phyloP scores from a whole-genome alignment of 2,113 vertebrate genomes.

The Mus musculus region DNA sequence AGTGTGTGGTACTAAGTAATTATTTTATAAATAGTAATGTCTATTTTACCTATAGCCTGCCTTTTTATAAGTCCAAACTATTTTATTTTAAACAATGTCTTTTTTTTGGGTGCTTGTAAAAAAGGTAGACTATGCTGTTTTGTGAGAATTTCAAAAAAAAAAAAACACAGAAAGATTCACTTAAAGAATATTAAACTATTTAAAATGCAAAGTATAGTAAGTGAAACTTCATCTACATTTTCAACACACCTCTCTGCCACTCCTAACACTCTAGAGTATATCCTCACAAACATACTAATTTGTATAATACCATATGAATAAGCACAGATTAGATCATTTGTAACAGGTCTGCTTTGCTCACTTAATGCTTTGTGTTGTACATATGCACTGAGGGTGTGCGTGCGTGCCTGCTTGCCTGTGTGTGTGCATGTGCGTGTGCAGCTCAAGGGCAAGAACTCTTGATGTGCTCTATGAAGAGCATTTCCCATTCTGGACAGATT shows the following conservation, averaged over 20 bases:
- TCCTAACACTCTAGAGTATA: not conserved
- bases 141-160: not conserved
- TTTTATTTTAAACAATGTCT: conserved; percentile 51
- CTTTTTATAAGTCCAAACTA: not conserved
- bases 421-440: not conserved
- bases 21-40: not conserved
- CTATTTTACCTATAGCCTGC: not conserved
- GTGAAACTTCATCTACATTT: not conserved
- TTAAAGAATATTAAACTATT: conserved; percentile 55
- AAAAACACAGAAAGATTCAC: not conserved
- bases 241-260: not conserved
- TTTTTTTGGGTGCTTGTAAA: not conserved
- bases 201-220: conserved; percentile 34
- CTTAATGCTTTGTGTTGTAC: not conserved
- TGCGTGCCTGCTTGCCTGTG: not conserved
- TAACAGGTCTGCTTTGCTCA: conserved; percentile 1
- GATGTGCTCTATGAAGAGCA: not conserved
- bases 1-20: not conserved
- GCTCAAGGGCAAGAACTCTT: not conserved
- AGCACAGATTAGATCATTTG: not conserved
- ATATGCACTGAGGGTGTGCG: not conserved
- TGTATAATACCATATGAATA: not conserved
- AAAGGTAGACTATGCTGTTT: not conserved
- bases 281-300: conserved; percentile 25
- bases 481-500: conserved; percentile 6